A percentile compares a stretch with the other conserved stretches of the same genome.
phyloP scores from a whole-genome alignment of 2,888 invertebrate genomes.

The Lymantria monacha region DNA sequence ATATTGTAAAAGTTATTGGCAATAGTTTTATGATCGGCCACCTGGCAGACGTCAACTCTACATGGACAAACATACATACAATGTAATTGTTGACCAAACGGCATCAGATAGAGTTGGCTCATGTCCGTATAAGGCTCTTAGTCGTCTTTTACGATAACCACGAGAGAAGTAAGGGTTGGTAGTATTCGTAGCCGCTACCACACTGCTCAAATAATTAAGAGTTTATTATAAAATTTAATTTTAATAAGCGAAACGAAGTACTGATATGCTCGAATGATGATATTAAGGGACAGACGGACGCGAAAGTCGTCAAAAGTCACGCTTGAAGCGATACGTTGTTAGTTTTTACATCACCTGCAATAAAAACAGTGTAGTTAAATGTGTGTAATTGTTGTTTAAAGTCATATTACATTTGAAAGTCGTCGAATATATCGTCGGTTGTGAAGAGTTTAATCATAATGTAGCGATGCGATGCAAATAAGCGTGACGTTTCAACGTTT shows the following conservation, averaged over 20 bases:
- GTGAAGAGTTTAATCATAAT: constrained; percentile 48
- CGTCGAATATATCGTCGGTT: constrained; percentile 47
- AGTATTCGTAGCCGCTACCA: no score
- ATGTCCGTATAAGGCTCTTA: no score
- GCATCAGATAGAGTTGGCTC: no score
- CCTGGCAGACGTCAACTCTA: no score
- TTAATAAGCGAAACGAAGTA: constrained; percentile 11
- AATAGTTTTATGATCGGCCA: no score
- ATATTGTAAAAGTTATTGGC: no score
- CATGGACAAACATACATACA: no score
- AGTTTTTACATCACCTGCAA: constrained; percentile 56
- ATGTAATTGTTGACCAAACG: no score
- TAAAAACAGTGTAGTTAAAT: constrained; percentile 50
- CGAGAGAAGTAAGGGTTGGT: no score
- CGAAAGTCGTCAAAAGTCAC: constrained; percentile 50
- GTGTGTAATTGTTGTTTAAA: constrained; percentile 53
- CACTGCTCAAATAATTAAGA: no score
- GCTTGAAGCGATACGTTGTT: constrained; percentile 44
- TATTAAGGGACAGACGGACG: constrained; percentile 30
- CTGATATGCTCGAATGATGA: constrained; percentile 56
- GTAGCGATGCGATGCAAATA: constrained; percentile 13
- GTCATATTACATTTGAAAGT: constrained; percentile 47
- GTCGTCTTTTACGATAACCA: no score
- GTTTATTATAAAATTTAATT: no score
- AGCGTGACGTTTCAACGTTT: constrained; percentile 29